Base-by-base conservation (phyloP, 2,797 vertebrate species). In the Aotus griseimembra region DNA sequence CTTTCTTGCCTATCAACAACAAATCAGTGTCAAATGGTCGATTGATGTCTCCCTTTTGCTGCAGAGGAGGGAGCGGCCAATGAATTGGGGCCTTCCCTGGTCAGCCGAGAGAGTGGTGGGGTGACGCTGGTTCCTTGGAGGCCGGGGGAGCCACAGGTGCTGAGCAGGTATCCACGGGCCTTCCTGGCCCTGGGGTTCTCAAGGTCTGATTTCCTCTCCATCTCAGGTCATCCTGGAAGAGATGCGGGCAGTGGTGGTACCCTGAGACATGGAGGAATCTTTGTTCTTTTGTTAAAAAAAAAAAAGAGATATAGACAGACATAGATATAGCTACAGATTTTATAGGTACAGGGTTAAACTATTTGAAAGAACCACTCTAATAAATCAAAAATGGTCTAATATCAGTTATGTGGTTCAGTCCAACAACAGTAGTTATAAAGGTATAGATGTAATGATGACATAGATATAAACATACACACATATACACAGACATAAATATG, bases 1-100 rank as follows among this genome's bases (percentile, higher is more conserved):
- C 70, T 17, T 20, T 44, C 36, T 55, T 19, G 44, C 61, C 58
- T 58, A 14, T 55, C 77, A 76, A 19, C 7, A n/a, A 36, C 88
- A 84, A 10, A 48, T 28, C 26, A 3, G 75, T 24, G 77, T 14
- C 88, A 26, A 26, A 33, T 2, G 44, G 22, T 5, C 48, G 73
- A 30, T 2, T 73, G 76, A n/a, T 14, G 17, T 22, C 36, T 52
- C 39, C n/a, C 19, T 28, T 55, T 67, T 64, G 52, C 26, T 5
- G 1, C 2, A 1, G 41, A 67, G 20, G 7, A 26, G 52, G 0
- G 52, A 3, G 44, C 0, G 17, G 90, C 30, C 0, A 4, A 1
- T 26, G 58, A 7, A 44, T 55, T 1, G 70, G 39, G 8, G n/a
- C 52, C 55, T 85, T n/a, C 41, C 39, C 44, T 15, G 57, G 73